Evolutionary conservation across 2,797 vertebrate species (phyloP), one percentile per base, ranked within the genome.

Genomic region (Tapirus indicus): DNA sequence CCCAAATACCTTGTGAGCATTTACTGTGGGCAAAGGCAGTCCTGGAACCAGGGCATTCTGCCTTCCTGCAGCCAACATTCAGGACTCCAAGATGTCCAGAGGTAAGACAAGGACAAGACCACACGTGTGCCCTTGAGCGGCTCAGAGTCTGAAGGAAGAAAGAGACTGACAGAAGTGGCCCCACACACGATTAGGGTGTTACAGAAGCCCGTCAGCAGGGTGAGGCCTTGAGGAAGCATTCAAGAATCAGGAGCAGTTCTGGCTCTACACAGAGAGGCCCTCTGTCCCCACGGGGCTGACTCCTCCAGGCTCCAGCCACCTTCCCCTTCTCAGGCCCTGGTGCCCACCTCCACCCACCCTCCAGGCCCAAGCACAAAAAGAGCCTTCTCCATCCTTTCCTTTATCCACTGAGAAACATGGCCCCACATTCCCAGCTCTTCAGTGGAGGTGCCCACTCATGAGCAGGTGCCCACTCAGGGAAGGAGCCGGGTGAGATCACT

Each of bases 131-230:
- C 35, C 58, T 66, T 9, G 2, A 66, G 47, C 71, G 83, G 58
- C 58, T 71, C 17, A 18, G 52, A 74, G 58, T 35, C 64, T 71
- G 25, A 85, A 88, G 41, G 44, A 82, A 82, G 60, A 62, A 71
- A 54, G 47, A 32, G 54, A n/a, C 3, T 0, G 7, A 49, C 62
- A 72, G 56, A 20, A 23, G 35, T 17, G 69, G 56, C 41, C 41
- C 29, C 14, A 0, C 0, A 35, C 2, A 14, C 9, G 32, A 27
- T 9, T 3, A 21, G 58, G 47, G 54, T 25, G 6, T 78, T 5
- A 54, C 2, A 25, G 32, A 1, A n/a, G 38, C 64, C 21, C 0
- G 0, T 21, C 17, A 35, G 47, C 74, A 35, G 41, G 5, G 21
- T 7, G 64, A 47, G 41, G 52, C 47, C 32, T 69, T 2, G 23